phyloP scores from a whole-genome alignment of 2,113 vertebrate genomes.

The Dolichotis patagonum region DNA sequence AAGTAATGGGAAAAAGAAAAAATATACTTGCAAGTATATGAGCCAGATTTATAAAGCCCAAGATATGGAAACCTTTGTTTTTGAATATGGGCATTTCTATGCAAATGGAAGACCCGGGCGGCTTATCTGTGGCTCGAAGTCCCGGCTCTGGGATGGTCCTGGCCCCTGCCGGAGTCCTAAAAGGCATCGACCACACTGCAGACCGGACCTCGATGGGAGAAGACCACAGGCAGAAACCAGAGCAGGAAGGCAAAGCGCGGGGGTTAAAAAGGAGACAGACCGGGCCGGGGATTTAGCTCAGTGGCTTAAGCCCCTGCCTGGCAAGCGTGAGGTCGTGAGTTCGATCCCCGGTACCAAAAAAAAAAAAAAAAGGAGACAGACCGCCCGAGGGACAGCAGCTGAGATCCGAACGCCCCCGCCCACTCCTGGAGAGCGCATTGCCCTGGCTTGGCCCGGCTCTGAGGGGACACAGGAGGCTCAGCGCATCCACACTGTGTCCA shows the following conservation, averaged over 20 bases:
- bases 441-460: background rate
- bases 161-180: background rate
- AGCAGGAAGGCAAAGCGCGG: too few species aligned
- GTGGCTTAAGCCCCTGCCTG: too few species aligned
- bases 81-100: slow-evolving; percentile 37
- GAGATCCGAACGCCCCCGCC: fast-evolving
- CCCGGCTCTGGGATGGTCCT: background rate
- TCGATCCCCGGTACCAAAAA: too few species aligned
- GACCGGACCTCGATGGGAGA: background rate
- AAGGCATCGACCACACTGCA: fast-evolving
- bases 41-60: slow-evolving; percentile 66
- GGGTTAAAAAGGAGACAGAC: background rate
- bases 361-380: too few species aligned
- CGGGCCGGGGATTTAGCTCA: too few species aligned
- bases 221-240: background rate
- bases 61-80: slow-evolving; percentile 58
- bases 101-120: slow-evolving; percentile 27
- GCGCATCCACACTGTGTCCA: background rate
- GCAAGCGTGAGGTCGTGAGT: too few species aligned
- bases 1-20: slow-evolving; percentile 20
- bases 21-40: background rate
- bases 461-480: too few species aligned
- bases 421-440: fast-evolving
- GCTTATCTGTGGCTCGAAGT: background rate
- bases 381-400: fast-evolving